These are phyloP conservation scores for Dipodomys spectabilis DNA, from an alignment of 2,113 vertebrate species.

Conservation along the genomic window DNA sequence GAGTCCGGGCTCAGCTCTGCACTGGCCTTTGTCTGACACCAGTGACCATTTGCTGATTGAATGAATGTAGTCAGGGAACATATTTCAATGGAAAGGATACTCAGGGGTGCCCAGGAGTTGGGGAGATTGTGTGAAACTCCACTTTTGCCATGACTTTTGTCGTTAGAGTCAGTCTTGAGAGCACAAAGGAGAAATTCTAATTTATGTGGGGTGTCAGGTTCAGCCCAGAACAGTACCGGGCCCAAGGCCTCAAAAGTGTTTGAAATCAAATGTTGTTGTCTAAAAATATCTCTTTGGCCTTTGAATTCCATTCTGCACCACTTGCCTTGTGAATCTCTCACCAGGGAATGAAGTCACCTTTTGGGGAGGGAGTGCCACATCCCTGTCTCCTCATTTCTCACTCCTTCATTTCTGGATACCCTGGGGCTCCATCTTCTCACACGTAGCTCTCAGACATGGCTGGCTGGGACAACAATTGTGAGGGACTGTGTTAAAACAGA, in stretches of 20 bases:
- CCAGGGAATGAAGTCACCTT: accelerated
- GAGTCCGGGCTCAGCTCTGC: accelerated
- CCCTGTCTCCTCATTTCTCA: neutral
- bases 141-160: neutral
- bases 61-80: accelerated
- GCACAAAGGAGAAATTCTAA: neutral
- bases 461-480: neutral
- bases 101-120: neutral
- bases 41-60: neutral
- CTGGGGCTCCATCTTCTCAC: neutral
- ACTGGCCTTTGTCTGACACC: accelerated
- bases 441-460: accelerated
- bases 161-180: neutral
- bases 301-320: neutral
- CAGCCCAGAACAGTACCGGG: neutral
- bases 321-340: neutral
- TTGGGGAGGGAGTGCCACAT: accelerated
- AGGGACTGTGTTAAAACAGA: neutral
- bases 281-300: neutral
- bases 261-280: neutral
- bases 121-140: neutral
- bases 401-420: neutral
- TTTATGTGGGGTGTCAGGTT: neutral
- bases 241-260: neutral
- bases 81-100: too few relatives aligned